Evolutionary conservation across 2,888 invertebrate genomes (phyloP).

Genomic region (Poecilobothrus nobilitatus): DNA sequence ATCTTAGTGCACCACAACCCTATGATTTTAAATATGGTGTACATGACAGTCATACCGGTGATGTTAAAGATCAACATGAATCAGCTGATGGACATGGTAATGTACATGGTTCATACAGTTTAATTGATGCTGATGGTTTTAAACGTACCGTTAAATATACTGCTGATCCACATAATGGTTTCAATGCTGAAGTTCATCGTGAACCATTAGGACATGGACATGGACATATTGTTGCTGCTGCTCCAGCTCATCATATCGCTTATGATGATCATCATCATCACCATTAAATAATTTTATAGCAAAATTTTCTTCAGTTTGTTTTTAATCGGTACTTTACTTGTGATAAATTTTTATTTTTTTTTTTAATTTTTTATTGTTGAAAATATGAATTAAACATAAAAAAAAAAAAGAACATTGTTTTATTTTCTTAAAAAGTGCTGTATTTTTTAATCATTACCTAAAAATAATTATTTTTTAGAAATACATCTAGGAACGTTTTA

Average conservation of each 20-base stretch:
- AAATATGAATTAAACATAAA: no score
- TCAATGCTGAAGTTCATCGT: slow-evolving; percentile 50
- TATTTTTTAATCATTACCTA: no score
- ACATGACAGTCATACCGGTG: slow-evolving; percentile 48
- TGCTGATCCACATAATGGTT: slow-evolving; percentile 49
- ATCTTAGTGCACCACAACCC: slow-evolving; percentile 43
- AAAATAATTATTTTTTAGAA: no score
- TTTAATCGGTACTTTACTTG: no score
- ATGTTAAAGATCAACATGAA: slow-evolving; percentile 48
- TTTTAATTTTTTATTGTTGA: no score
- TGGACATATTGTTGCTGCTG: slow-evolving; percentile 34
- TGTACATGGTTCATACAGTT: slow-evolving; percentile 48
- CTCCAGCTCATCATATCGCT: slow-evolving; percentile 22
- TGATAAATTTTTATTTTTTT: no score
- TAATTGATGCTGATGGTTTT: slow-evolving; percentile 49
- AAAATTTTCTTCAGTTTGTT: no score
- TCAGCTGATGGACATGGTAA: slow-evolving; percentile 46
- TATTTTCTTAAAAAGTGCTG: no score
- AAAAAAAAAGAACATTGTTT: no score
- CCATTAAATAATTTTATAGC: neutral
- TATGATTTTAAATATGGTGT: slow-evolving; percentile 48
- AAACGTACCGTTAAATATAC: slow-evolving; percentile 49
- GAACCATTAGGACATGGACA: slow-evolving; percentile 43
- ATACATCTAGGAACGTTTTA: no score
- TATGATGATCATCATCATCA: slow-evolving; percentile 16